Evolutionary conservation across 35 echinoderm and acorn worm genomes (phyloP).

Genomic region (Heliocidaris tuberculata): DNA sequence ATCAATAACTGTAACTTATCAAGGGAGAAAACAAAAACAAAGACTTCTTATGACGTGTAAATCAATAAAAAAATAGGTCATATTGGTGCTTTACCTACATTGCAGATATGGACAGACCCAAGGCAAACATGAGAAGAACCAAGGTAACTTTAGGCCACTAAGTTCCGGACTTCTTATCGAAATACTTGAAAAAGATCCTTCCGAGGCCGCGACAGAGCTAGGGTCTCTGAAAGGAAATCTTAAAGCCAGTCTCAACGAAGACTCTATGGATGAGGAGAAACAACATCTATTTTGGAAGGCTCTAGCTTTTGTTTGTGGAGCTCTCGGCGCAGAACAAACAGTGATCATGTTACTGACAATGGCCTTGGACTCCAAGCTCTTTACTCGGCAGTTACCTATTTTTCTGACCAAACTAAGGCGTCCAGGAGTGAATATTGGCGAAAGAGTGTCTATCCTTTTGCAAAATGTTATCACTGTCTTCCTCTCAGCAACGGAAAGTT

Average conservation of each 20-base stretch:
- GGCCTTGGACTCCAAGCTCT: background rate
- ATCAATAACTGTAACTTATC: no score
- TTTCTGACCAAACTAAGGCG: constrained; percentile 1
- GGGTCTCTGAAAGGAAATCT: constrained; percentile 31
- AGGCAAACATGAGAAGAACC: background rate
- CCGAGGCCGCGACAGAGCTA: background rate
- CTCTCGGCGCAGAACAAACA: constrained; percentile 24
- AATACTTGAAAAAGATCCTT: constrained; percentile 26
- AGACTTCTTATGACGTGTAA: no score
- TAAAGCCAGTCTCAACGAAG: constrained; percentile 30
- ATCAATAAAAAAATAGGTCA: no score
- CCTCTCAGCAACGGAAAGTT: constrained; percentile 20
- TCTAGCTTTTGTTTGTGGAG: constrained; percentile 33
- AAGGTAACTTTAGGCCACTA: constrained; percentile 5
- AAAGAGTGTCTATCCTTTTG: background rate
- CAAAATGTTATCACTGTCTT: constrained; percentile 14
- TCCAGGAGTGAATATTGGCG: background rate
- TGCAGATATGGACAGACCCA: background rate
- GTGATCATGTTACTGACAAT: constrained; percentile 24
- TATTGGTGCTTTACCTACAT: background rate
- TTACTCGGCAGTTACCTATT: background rate
- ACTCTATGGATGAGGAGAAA: background rate
- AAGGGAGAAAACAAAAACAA: no score
- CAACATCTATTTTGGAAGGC: constrained; percentile 15
- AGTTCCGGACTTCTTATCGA: background rate